Evolutionary conservation across 2,888 invertebrate genomes (phyloP).

Genomic region (Drosophila falleni): DNA sequence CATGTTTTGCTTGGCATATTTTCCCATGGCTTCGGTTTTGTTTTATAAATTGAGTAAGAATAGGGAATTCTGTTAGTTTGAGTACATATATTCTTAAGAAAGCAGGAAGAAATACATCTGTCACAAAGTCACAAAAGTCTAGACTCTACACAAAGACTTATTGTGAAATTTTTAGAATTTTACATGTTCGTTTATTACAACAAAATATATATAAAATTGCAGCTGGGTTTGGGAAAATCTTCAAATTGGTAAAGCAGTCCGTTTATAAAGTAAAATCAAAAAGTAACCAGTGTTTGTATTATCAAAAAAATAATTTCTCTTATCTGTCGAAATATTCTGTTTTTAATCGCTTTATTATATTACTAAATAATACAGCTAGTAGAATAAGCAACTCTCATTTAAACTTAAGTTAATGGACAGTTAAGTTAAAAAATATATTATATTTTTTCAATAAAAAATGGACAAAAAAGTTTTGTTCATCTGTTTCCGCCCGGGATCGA

Average conservation of each 20-base stretch:
- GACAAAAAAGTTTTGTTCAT: neutral
- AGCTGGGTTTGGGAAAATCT: neutral
- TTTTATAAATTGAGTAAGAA: conserved; percentile 16
- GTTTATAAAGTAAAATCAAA: no score
- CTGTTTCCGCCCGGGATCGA: conserved; percentile 84
- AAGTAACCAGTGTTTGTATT: no score
- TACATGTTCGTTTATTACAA: neutral
- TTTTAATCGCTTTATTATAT: neutral
- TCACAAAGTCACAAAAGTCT: conserved; percentile 16
- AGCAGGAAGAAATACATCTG: conserved; percentile 20
- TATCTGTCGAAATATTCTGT: no score
- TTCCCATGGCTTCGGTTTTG: conserved; percentile 9
- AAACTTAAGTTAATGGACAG: neutral
- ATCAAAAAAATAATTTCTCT: no score
- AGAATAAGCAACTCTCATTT: neutral
- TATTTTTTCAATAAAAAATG: neutral
- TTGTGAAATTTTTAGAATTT: neutral
- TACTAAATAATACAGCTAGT: no score
- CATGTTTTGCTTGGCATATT: conserved; percentile 27
- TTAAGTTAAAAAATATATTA: neutral
- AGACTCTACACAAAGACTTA: conserved; percentile 24
- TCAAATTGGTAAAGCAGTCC: no score
- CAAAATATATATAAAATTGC: no score
- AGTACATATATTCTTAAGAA: conserved; percentile 1
- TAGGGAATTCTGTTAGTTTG: conserved; percentile 12